Conservation (phyloP, 2,113 vertebrate genomes). For the Trinectes maculatus region DNA sequence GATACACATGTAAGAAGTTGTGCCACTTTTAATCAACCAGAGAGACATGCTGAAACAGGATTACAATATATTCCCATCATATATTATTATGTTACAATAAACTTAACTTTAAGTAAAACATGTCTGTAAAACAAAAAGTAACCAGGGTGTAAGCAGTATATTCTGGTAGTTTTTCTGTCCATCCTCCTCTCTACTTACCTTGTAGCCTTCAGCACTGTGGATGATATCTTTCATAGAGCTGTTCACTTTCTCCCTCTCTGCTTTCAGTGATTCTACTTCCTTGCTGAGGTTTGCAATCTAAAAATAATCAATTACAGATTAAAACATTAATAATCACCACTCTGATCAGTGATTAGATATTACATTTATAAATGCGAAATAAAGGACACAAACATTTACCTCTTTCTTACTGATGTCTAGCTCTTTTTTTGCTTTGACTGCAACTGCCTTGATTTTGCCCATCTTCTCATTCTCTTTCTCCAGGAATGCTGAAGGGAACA, state of each 20-base stretch:
- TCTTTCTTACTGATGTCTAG: conserved; percentile 90
- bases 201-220: conserved; percentile 93
- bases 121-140: background rate
- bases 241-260: conserved; percentile 86
- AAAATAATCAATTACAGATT: background rate
- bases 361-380: background rate
- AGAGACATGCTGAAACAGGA: background rate
- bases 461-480: conserved; percentile 86
- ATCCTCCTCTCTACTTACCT: conserved; percentile 82
- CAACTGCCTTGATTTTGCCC: conserved; percentile 95
- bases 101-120: no score
- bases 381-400: conserved; percentile 72
- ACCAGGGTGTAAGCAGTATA: background rate
- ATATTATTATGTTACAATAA: no score
- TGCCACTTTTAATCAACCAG: background rate
- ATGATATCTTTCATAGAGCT: conserved; percentile 92
- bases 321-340: background rate
- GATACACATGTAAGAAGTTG: no score
- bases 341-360: background rate
- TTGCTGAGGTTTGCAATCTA: conserved; percentile 85
- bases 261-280: conserved; percentile 83
- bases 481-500: conserved; percentile 62
- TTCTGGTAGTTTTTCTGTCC: background rate
- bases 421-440: conserved; percentile 96
- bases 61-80: no score